Evolutionary conservation across 2,888 invertebrate genomes (phyloP).

Genomic region (Tetrapedia diversipes): DNA sequence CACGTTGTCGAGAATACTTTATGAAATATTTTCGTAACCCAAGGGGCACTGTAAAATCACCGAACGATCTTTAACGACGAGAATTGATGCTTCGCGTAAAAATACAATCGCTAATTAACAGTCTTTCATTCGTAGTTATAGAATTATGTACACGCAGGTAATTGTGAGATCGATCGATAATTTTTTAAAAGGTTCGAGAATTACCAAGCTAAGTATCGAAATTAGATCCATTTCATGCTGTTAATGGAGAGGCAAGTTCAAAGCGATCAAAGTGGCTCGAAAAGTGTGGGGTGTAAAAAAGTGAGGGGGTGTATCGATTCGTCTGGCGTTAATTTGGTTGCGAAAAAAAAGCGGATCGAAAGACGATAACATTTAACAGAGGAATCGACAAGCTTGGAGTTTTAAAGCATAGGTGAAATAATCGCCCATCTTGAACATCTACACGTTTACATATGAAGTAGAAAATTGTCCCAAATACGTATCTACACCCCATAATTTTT

Average conservation of each 20-base stretch:
- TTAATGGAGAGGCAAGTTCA: slow-evolving; percentile 45
- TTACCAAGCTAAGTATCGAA: slow-evolving; percentile 40
- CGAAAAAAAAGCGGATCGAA: slow-evolving; percentile 1
- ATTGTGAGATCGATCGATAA: slow-evolving; percentile 21
- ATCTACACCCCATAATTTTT: too few relatives aligned
- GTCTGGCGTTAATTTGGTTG: slow-evolving; percentile 33
- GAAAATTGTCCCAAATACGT: too few relatives aligned
- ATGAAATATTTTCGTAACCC: not conserved
- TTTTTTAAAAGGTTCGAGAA: slow-evolving; percentile 38
- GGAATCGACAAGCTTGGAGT: not conserved
- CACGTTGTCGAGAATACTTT: not conserved
- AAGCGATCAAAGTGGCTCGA: slow-evolving; percentile 41
- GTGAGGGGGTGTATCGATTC: slow-evolving; percentile 34
- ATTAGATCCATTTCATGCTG: slow-evolving; percentile 38
- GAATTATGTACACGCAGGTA: not conserved
- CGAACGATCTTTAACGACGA: too few relatives aligned
- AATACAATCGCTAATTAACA: too few relatives aligned
- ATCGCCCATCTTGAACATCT: not conserved
- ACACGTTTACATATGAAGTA: too few relatives aligned
- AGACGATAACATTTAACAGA: slow-evolving; percentile 6
- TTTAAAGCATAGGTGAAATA: not conserved
- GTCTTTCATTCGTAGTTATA: too few relatives aligned
- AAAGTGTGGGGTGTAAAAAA: slow-evolving; percentile 35
- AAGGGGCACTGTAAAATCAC: not conserved
- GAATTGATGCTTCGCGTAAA: not conserved